Evolutionary conservation across 2,888 invertebrate genomes (phyloP).

Genomic region (Amaurobius ferox): DNA sequence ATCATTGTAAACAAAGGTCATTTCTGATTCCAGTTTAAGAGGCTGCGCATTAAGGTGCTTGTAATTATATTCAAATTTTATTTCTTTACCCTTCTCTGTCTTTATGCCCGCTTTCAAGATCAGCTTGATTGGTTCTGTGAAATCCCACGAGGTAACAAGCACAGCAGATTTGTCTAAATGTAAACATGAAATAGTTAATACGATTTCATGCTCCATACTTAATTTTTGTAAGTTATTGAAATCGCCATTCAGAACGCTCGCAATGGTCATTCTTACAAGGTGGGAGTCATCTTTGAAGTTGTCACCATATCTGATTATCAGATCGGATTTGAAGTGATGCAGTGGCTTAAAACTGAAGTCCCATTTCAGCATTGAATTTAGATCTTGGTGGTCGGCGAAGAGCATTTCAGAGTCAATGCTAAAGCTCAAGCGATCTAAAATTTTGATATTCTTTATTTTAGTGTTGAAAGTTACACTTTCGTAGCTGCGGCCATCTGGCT

Average conservation of each 20-base stretch:
- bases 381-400: constrained; percentile 57
- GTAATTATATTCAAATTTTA: constrained; percentile 33
- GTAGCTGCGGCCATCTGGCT: constrained; percentile 50
- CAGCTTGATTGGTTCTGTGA: constrained; percentile 43
- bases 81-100: constrained; percentile 26
- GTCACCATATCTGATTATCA: constrained; percentile 56
- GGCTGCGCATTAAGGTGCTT: constrained; percentile 21
- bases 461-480: constrained; percentile 55
- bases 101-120: constrained; percentile 38
- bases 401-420: constrained; percentile 32
- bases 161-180: constrained; percentile 49
- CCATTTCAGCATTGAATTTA: constrained; percentile 48
- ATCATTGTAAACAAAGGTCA: constrained; percentile 21
- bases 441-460: constrained; percentile 35
- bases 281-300: constrained; percentile 56
- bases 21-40: constrained; percentile 29
- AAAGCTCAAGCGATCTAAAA: constrained; percentile 44
- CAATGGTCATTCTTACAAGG: constrained; percentile 27
- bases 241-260: constrained; percentile 35
- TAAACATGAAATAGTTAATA: constrained; percentile 51
- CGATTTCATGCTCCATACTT: constrained; percentile 54
- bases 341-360: constrained; percentile 56
- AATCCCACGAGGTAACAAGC: constrained; percentile 32
- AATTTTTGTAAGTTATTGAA: constrained; percentile 43
- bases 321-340: constrained; percentile 48